Conservation (phyloP, 2,888 invertebrate genomes). For the Slavum lentiscoides region DNA sequence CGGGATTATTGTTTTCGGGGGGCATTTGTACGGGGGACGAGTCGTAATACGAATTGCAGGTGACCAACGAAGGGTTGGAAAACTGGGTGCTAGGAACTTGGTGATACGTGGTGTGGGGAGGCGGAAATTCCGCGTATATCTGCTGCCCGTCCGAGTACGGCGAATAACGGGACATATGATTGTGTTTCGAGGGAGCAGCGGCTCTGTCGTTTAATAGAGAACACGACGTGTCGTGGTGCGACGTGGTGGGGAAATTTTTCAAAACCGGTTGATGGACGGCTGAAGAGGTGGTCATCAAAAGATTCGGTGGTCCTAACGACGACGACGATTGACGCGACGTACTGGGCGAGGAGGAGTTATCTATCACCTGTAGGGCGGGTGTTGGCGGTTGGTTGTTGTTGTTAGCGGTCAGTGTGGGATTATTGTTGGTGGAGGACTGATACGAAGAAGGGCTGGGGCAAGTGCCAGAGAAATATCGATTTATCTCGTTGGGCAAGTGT, state of each 20-base stretch:
- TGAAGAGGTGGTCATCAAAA: neutral
- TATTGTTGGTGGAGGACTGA: constrained; percentile 9
- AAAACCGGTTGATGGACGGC: constrained; percentile 30
- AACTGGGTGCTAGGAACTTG: constrained; percentile 47
- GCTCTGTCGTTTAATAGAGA: constrained; percentile 19
- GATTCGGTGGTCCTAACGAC: neutral
- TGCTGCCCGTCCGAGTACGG: constrained; percentile 26
- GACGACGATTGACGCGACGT: constrained; percentile 31
- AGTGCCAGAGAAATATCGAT: constrained; percentile 24
- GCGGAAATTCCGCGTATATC: constrained; percentile 33
- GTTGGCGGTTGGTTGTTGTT: neutral
- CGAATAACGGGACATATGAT: constrained; percentile 14
- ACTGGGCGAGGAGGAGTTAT: constrained; percentile 10
- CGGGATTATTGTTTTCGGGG: constrained; percentile 15
- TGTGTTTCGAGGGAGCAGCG: neutral
- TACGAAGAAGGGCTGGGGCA: constrained; percentile 23
- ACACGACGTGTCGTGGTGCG: constrained; percentile 7
- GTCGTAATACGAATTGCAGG: constrained; percentile 23
- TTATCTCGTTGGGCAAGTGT: constrained; percentile 34
- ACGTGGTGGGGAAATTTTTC: constrained; percentile 31
- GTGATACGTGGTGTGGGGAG: constrained; percentile 12
- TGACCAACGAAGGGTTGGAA: constrained; percentile 29
- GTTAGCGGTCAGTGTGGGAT: constrained; percentile 1
- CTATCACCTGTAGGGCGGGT: neutral
- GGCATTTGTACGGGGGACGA: constrained; percentile 43